These are phyloP conservation scores for Tethea ocularis DNA, from an alignment of 2,888 invertebrate species.

Conservation along the genomic window DNA sequence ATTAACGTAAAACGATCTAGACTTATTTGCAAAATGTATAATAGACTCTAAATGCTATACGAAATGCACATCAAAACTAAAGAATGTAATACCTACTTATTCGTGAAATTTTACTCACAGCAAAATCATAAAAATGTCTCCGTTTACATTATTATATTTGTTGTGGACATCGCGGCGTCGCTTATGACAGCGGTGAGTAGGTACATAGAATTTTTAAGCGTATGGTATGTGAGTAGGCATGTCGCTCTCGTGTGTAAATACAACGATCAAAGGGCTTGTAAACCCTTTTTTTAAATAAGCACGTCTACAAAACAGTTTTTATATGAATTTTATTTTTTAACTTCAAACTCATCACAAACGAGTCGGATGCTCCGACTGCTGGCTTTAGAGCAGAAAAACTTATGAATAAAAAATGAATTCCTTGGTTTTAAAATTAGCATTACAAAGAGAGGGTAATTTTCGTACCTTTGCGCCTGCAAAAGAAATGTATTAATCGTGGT, in stretches of 20 bases:
- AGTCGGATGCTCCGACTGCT: conserved; percentile 76
- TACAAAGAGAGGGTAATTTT: conserved; percentile 81
- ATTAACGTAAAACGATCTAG: too few relatives aligned
- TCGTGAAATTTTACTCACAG: not conserved
- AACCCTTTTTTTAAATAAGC: conserved; percentile 34
- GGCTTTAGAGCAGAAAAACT: conserved; percentile 80
- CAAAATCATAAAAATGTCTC: conserved; percentile 1
- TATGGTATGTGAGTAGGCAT: not conserved
- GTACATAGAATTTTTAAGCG: not conserved
- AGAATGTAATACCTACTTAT: not conserved
- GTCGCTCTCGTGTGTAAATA: conserved; percentile 7
- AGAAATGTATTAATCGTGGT: conserved; percentile 73
- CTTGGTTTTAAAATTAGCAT: conserved; percentile 83
- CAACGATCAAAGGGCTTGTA: conserved; percentile 31
- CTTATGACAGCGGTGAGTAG: not conserved
- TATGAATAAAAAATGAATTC: conserved; percentile 84
- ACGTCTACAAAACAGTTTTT: conserved; percentile 45
- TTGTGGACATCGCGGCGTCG: not conserved
- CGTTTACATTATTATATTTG: not conserved
- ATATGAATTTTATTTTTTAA: conserved; percentile 58
- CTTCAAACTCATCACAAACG: conserved; percentile 72
- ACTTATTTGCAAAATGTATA: too few relatives aligned
- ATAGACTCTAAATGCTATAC: too few relatives aligned
- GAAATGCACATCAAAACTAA: not conserved
- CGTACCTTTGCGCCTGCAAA: conserved; percentile 76